A percentile compares a stretch with the other conserved stretches of the same genome.
Evolutionary conservation across 1,140 invertebrate species (phyloP).

Genomic region (Riptortus pedestris): DNA sequence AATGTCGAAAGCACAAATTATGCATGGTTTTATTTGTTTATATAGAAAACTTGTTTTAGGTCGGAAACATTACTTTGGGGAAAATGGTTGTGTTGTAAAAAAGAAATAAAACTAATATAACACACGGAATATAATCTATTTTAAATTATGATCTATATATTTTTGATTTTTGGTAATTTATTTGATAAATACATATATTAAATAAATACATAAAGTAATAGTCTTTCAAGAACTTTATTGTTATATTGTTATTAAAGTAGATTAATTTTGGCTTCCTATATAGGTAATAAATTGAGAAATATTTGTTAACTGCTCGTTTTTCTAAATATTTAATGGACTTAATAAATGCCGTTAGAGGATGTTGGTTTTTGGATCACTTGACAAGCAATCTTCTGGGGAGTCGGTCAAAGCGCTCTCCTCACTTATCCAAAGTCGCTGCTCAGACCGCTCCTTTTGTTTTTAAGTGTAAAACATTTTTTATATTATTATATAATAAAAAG

Average conservation of each 20-base stretch:
- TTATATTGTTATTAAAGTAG: constrained; percentile 18
- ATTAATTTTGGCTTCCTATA: constrained; percentile 19
- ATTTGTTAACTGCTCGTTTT: constrained; percentile 18
- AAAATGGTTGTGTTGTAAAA: constrained; percentile 7
- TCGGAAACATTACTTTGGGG: too few species aligned
- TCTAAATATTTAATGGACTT: constrained; percentile 18
- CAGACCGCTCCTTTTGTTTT: constrained; percentile 17
- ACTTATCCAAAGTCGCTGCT: constrained; percentile 14
- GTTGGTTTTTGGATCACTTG: constrained; percentile 16
- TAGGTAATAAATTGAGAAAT: constrained; percentile 17
- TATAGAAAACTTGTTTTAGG: background rate
- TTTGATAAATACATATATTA: constrained; percentile 18
- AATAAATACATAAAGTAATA: constrained; percentile 18
- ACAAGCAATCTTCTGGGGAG: constrained; percentile 18
- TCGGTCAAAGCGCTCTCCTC: constrained; percentile 5
- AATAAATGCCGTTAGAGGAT: constrained; percentile 18
- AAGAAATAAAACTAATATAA: constrained; percentile 4
- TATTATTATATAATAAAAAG: constrained; percentile 17
- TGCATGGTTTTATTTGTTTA: constrained; percentile 2
- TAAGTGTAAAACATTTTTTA: constrained; percentile 19
- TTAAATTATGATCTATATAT: constrained; percentile 6
- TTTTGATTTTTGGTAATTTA: constrained; percentile 15
- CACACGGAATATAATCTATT: constrained; percentile 7
- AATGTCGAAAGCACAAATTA: constrained; percentile 10
- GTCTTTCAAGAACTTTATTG: constrained; percentile 18